phyloP scores from a whole-genome alignment of 2,113 vertebrate species.

The Halcyon senegalensis region DNA sequence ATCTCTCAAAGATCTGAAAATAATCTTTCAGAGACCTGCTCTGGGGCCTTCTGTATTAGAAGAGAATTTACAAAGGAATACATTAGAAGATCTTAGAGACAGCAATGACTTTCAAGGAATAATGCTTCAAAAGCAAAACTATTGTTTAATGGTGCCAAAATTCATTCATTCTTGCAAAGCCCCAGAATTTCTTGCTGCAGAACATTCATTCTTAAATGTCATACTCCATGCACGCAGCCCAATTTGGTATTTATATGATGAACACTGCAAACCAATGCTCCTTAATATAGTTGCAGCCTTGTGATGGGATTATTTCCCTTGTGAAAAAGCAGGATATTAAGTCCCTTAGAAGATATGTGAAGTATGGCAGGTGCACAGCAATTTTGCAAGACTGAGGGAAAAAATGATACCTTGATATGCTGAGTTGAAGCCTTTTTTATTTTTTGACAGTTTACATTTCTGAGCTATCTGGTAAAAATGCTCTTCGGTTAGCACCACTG shows the following conservation, averaged over 20 bases:
- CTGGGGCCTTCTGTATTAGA: background rate
- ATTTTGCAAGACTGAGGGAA: constrained; percentile 19
- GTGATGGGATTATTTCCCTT: constrained; percentile 53
- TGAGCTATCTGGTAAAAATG: constrained; percentile 16
- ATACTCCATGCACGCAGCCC: background rate
- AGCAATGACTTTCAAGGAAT: background rate
- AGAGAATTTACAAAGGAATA: background rate
- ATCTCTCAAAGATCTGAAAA: background rate
- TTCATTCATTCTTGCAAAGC: constrained; percentile 34
- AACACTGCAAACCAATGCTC: constrained; percentile 3
- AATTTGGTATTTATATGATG: constrained; percentile 26
- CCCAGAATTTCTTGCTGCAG: constrained; percentile 22
- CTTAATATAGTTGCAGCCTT: constrained; percentile 52
- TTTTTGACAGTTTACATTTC: constrained; percentile 56
- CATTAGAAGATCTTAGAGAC: background rate
- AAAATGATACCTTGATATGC: constrained; percentile 21
- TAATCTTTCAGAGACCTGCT: constrained; percentile 1
- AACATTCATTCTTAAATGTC: constrained; percentile 57
- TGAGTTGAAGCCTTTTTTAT: constrained; percentile 34
- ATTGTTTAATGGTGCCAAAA: constrained; percentile 28
- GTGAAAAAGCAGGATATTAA: constrained; percentile 61
- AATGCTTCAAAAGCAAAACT: constrained; percentile 22
- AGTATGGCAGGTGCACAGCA: constrained; percentile 24
- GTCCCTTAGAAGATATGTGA: constrained; percentile 46
- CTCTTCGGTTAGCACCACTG: constrained; percentile 29